Evolutionary conservation across 2,113 vertebrate genomes (phyloP).

Genomic region (Phyllostomus discolor): DNA sequence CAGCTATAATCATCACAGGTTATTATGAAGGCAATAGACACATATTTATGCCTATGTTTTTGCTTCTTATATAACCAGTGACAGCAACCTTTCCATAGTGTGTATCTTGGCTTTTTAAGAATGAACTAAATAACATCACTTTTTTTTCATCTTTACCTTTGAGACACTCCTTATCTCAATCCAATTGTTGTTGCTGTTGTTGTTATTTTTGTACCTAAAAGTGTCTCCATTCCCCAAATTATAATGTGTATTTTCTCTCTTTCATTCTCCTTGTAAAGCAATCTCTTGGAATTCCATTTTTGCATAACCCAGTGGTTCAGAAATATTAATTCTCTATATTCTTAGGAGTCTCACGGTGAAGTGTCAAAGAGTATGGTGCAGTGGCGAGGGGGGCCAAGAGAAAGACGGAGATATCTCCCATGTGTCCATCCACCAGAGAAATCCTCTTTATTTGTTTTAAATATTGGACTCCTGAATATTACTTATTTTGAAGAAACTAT

Average conservation of each 20-base stretch:
- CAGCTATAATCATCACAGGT: background rate
- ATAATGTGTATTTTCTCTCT: background rate
- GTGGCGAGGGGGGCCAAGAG: background rate
- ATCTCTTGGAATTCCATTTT: background rate
- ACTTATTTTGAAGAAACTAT: slow-evolving; percentile 19
- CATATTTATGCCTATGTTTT: background rate
- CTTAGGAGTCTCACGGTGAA: background rate
- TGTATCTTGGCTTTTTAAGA: background rate
- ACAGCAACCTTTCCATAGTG: background rate
- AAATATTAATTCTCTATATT: background rate
- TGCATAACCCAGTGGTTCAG: background rate
- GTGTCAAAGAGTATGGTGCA: background rate
- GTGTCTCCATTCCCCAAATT: background rate
- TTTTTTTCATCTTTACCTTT: background rate
- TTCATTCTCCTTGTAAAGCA: background rate
- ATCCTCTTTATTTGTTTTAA: background rate
- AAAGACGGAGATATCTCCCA: background rate
- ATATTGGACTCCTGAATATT: background rate
- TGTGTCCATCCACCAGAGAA: background rate
- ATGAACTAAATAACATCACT: background rate
- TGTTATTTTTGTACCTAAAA: background rate
- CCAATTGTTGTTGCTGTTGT: background rate
- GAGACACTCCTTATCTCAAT: background rate
- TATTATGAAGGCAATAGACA: background rate
- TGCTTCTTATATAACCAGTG: background rate